Evolutionary conservation across 2,113 vertebrate genomes (phyloP).

Genomic region (Nematolebias whitei): DNA sequence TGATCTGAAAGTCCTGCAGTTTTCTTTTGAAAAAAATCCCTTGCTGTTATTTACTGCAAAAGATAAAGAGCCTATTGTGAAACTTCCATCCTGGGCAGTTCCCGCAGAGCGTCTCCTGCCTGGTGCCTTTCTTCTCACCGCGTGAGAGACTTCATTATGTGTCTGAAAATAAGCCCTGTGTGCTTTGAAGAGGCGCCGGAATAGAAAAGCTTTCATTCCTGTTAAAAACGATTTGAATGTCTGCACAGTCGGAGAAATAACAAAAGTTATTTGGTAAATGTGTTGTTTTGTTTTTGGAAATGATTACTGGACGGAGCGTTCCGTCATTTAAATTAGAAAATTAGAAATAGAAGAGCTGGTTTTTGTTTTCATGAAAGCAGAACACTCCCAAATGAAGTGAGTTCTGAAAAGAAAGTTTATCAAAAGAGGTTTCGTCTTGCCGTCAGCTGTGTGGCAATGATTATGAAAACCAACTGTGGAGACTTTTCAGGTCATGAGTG

Average conservation of each 20-base stretch:
- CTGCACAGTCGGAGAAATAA: conserved; percentile 23
- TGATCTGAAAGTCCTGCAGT: neutral
- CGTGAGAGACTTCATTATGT: conserved; percentile 34
- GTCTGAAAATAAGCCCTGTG: conserved; percentile 25
- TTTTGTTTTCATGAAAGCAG: neutral
- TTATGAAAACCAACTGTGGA: conserved; percentile 76
- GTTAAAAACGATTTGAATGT: conserved; percentile 16
- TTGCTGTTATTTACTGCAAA: conserved; percentile 23
- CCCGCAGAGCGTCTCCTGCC: conserved; percentile 40
- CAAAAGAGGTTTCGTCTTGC: conserved; percentile 51
- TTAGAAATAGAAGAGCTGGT: too few species aligned
- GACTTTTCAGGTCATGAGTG: conserved; percentile 75
- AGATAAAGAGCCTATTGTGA: conserved; percentile 43
- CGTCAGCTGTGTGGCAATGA: conserved; percentile 64
- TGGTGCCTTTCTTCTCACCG: conserved; percentile 23
- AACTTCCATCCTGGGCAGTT: conserved; percentile 7
- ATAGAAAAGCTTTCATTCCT: conserved; percentile 18
- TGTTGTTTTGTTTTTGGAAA: neutral
- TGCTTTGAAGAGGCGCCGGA: conserved; percentile 2
- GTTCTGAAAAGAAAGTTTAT: conserved; percentile 8
- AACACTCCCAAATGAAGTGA: conserved; percentile 23
- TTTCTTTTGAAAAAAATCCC: conserved; percentile 10
- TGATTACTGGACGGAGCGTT: neutral
- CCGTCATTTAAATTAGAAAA: neutral
- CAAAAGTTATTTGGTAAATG: neutral